Percentiles rank a stretch among this genome's conserved stretches.
These are phyloP conservation scores for Drosophila falleni DNA, from an alignment of 2,888 invertebrate genomes.

Conservation along the genomic window DNA sequence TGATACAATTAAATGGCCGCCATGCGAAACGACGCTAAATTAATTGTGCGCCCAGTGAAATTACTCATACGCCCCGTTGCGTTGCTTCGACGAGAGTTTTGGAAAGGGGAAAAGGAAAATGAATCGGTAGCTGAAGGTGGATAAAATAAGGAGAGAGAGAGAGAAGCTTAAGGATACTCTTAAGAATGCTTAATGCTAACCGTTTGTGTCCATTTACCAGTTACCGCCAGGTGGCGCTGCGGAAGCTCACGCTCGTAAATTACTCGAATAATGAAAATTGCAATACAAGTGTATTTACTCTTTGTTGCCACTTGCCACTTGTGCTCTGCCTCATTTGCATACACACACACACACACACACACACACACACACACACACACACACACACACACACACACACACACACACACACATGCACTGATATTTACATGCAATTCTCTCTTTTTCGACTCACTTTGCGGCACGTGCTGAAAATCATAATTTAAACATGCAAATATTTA, in stretches of 20 bases:
- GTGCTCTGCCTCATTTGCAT: constrained; percentile 14
- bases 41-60: constrained; percentile 71
- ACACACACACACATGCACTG: not conserved
- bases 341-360: constrained; percentile 1
- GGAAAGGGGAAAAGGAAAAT: not conserved
- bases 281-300: constrained; percentile 69
- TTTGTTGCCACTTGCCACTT: constrained; percentile 32
- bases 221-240: constrained; percentile 47
- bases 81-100: constrained; percentile 19
- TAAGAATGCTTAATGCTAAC: constrained; percentile 41
- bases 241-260: constrained; percentile 72
- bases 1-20: constrained; percentile 70
- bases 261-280: constrained; percentile 78
- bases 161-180: constrained; percentile 29
- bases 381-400: constrained; percentile 2
- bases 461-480: constrained; percentile 33
- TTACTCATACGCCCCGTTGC: constrained; percentile 72
- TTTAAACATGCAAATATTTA: constrained; percentile 37
- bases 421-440: constrained; percentile 9
- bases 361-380: not conserved
- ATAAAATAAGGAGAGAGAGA: not conserved
- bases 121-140: not conserved
- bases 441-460: constrained; percentile 4
- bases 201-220: constrained; percentile 40
- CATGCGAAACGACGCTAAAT: constrained; percentile 44